phyloP scores from a whole-genome alignment of 2,888 invertebrate genomes.

The Nephrotoma guestfalica region DNA sequence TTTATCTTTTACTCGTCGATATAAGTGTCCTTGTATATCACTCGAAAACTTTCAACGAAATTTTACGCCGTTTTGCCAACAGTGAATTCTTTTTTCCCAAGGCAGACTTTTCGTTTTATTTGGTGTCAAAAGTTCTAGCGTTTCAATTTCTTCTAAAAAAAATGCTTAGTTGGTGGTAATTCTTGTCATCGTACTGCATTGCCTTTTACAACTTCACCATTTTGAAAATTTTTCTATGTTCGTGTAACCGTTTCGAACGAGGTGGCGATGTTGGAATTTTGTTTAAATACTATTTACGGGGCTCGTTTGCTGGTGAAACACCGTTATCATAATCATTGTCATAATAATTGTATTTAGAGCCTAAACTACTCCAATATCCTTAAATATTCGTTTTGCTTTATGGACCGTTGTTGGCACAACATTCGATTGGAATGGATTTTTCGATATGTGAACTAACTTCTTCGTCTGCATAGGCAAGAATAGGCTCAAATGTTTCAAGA shows the following conservation, averaged over 20 bases:
- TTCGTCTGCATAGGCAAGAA: slow-evolving; percentile 31
- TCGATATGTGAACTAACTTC: slow-evolving; percentile 14
- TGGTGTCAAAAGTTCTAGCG: slow-evolving; percentile 27
- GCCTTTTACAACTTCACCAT: not conserved
- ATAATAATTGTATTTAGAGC: slow-evolving; percentile 22
- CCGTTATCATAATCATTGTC: slow-evolving; percentile 39
- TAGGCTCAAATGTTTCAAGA: slow-evolving; percentile 31
- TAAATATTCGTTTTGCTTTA: not conserved
- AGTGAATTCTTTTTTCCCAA: slow-evolving; percentile 61
- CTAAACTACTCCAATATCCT: slow-evolving; percentile 14
- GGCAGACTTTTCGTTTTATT: slow-evolving; percentile 39
- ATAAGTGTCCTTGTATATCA: slow-evolving; percentile 62
- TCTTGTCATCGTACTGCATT: not conserved
- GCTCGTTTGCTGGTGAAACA: slow-evolving; percentile 31
- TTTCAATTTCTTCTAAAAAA: slow-evolving; percentile 16
- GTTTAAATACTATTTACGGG: slow-evolving; percentile 27
- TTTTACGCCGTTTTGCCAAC: slow-evolving; percentile 54
- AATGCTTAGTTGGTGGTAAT: slow-evolving; percentile 7
- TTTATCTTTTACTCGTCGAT: slow-evolving; percentile 50
- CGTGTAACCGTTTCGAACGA: slow-evolving; percentile 25
- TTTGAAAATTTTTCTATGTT: slow-evolving; percentile 12
- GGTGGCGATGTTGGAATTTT: slow-evolving; percentile 34
- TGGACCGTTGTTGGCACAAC: not conserved
- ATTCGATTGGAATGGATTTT: not conserved
- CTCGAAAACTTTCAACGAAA: slow-evolving; percentile 63